A percentile compares a stretch with the other conserved stretches of the same genome.
Evolutionary conservation across 2,797 vertebrate genomes (phyloP).

Genomic region (Calcarius lapponicus): DNA sequence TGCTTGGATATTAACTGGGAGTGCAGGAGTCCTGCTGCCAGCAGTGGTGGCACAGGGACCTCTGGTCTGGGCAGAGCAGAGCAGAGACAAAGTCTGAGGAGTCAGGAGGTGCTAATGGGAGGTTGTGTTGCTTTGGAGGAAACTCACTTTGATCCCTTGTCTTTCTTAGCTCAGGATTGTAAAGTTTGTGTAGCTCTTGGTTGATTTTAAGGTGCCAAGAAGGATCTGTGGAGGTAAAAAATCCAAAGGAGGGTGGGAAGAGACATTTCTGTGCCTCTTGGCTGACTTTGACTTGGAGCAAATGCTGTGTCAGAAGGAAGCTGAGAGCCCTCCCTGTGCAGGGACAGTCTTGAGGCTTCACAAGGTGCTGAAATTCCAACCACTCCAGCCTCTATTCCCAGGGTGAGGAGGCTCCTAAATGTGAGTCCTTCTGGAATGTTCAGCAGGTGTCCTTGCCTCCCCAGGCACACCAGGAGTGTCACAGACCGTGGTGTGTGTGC

Average conservation of each 20-base stretch:
- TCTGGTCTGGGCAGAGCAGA: background rate
- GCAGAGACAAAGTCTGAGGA: background rate
- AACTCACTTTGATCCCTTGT: background rate
- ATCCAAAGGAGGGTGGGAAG: background rate
- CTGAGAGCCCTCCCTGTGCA: background rate
- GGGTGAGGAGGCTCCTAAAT: background rate
- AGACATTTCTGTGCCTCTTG: background rate
- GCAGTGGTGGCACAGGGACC: background rate
- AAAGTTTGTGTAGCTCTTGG: background rate
- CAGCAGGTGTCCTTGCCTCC: background rate
- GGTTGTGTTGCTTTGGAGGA: background rate
- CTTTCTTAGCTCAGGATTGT: background rate
- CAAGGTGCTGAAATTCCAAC: background rate
- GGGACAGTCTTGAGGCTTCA: background rate
- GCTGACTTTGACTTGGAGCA: background rate
- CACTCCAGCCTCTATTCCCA: background rate
- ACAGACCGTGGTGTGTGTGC: background rate
- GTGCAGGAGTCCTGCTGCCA: background rate
- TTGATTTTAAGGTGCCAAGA: background rate
- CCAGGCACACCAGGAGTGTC: background rate
- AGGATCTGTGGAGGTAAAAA: background rate
- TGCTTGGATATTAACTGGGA: constrained; percentile 10
- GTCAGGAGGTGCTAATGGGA: background rate
- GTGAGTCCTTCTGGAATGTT: background rate
- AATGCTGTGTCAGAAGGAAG: background rate